phyloP scores from a whole-genome alignment of 1,140 invertebrate species.

The Lerema accius region DNA sequence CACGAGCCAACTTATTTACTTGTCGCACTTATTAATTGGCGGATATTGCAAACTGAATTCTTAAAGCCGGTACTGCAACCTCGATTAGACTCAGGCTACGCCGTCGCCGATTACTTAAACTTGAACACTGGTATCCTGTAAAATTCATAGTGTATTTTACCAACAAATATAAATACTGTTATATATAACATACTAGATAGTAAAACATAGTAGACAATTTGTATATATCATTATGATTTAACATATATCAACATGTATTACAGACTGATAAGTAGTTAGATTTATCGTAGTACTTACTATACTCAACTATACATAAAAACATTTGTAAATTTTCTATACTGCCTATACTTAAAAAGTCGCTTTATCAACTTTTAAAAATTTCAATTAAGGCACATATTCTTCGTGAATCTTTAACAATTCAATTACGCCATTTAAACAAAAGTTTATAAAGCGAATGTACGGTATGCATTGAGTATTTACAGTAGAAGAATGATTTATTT shows the following conservation, averaged over 20 bases:
- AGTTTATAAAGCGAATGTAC: constrained; percentile 20
- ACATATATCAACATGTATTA: constrained; percentile 4
- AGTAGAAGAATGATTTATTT: constrained; percentile 22
- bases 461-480: constrained; percentile 17
- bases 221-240: constrained; percentile 7
- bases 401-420: not conserved
- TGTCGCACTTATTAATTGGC: constrained; percentile 62
- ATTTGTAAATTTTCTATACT: constrained; percentile 25
- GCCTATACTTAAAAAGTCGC: not conserved
- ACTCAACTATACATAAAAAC: not conserved
- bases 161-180: constrained; percentile 14
- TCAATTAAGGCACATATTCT: not conserved
- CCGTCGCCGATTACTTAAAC: constrained; percentile 63
- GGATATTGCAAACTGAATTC: constrained; percentile 75
- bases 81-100: constrained; percentile 61
- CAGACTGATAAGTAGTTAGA: constrained; percentile 10
- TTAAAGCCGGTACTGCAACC: constrained; percentile 58
- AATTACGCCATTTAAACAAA: no score
- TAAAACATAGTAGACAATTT: not conserved
- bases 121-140: constrained; percentile 46
- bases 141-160: constrained; percentile 1
- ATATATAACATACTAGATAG: constrained; percentile 3
- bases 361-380: constrained; percentile 30
- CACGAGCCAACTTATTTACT: constrained; percentile 49
- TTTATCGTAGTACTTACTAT: constrained; percentile 1